Conservation (phyloP, 2,888 invertebrate species). For the Drosophila siamana region DNA sequence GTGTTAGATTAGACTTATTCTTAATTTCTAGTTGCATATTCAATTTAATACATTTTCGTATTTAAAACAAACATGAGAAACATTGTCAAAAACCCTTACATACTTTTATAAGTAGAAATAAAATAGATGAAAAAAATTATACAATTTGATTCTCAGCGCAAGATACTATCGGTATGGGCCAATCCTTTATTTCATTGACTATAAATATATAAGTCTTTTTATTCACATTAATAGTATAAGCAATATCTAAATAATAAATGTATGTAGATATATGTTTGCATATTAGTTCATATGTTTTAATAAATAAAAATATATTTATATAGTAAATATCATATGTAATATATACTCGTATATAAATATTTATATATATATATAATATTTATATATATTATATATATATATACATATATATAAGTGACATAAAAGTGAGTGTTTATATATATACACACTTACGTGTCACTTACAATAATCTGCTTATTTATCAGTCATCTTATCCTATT, state of each 20-base stretch:
- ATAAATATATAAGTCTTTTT: conserved; percentile 71
- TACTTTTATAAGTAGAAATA: not conserved
- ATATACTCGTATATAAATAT: conserved; percentile 26
- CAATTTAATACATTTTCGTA: no score
- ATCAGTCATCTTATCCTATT: conserved; percentile 55
- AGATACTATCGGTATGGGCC: conserved; percentile 39
- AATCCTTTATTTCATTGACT: conserved; percentile 57
- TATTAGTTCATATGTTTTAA: conserved; percentile 34
- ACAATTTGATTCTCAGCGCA: conserved; percentile 47
- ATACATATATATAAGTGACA: no score
- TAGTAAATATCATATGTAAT: conserved; percentile 23
- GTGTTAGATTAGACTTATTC: conserved; percentile 32
- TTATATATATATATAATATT: no score
- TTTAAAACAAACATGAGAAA: no score
- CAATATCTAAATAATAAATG: conserved; percentile 28
- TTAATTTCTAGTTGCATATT: not conserved
- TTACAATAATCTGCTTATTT: conserved; percentile 56
- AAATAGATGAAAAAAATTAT: conserved; percentile 7
- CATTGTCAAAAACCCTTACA: not conserved
- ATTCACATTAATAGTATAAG: conserved; percentile 71
- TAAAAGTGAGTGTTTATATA: no score
- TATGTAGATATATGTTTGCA: conserved; percentile 28
- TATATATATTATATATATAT: no score
- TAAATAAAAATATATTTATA: conserved; percentile 19
- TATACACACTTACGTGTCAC: conserved; percentile 10